These are phyloP conservation scores for Hestina assimilis DNA, from an alignment of 1,140 invertebrate species.

Conservation along the genomic window DNA sequence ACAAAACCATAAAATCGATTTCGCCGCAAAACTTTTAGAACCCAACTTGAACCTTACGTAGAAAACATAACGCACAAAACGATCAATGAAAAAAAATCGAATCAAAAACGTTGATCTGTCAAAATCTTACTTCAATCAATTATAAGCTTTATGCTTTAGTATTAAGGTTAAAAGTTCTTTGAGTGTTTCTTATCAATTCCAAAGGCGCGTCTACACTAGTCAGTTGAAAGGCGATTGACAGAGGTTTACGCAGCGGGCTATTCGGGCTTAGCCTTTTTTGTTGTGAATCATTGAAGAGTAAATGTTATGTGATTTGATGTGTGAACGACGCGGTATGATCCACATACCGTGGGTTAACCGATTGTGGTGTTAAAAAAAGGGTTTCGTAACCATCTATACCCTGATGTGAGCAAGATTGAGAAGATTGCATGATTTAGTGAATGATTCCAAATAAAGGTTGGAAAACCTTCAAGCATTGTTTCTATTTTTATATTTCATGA, in stretches of 20 bases:
- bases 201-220: slow-evolving; percentile 19
- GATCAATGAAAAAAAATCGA: neutral
- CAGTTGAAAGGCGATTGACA: slow-evolving; percentile 40
- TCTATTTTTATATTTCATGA: too few relatives aligned
- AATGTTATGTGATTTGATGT: slow-evolving; percentile 37
- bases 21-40: slow-evolving; percentile 4
- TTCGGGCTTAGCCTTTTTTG: slow-evolving; percentile 35
- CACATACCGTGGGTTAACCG: slow-evolving; percentile 18
- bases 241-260: slow-evolving; percentile 40
- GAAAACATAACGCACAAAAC: slow-evolving; percentile 5
- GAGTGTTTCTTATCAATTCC: neutral
- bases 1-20: slow-evolving; percentile 15
- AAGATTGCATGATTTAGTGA: too few relatives aligned
- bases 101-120: neutral
- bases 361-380: slow-evolving; percentile 1
- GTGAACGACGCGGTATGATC: slow-evolving; percentile 31
- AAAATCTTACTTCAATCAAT: neutral
- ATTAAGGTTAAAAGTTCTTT: neutral
- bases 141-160: neutral
- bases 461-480: too few relatives aligned
- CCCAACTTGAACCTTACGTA: neutral
- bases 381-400: neutral
- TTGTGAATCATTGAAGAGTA: slow-evolving; percentile 43
- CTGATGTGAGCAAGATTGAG: too few relatives aligned
- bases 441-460: too few relatives aligned